Evolutionary conservation across 1,140 invertebrate genomes (phyloP), one percentile per base, ranked within the genome.

Genomic region (Thaumetopoea pityocampa): DNA sequence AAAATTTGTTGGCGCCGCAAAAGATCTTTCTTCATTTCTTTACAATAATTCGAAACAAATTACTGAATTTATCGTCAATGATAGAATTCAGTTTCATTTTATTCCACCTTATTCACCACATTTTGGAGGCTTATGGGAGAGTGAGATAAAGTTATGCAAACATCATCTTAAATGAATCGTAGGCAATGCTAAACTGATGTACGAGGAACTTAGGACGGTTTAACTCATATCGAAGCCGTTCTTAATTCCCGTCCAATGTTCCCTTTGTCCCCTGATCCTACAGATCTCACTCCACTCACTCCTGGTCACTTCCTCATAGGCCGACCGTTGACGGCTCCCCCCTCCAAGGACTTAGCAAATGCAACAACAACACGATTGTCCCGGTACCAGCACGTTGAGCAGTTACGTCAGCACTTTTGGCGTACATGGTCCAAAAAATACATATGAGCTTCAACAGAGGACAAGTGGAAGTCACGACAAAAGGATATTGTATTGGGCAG

Each of bases 1-100:
- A 55, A 40, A 45, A 8, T 40, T 49, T 29, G 33, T 32, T 32
- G 38, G 79, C 29, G 43, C 6, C 1, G 17, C 47, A 71, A 19
- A 61, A 57, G 41, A 56, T 23, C 16, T 26, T 53, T 40, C 11
- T n/a, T 17, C 17, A 15, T 15, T 38, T 18, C 5, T 38, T n/a
- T 8, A 19, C 8, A 18, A 14, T 8, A 32, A 15, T 14, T n/a
- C 15, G n/a, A 14, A 40, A 17, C 1, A 18, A 1, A 9, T 36
- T 3, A 3, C 7, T 15, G 22, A 24, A 6, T 36, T 3, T 17
- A 12, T 9, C 5, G 5, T n/a, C 0, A 22, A 22, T n/a, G 23
- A 26, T 9, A 28, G 15, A 4, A 28, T 28, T 8, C 12, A 28
- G 15, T 28, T 28, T 9, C 5, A 5, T 14, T 12, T 28, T 8